These are phyloP conservation scores for Channa striata DNA, from an alignment of 2,797 vertebrate genomes.

Conservation along the genomic window DNA sequence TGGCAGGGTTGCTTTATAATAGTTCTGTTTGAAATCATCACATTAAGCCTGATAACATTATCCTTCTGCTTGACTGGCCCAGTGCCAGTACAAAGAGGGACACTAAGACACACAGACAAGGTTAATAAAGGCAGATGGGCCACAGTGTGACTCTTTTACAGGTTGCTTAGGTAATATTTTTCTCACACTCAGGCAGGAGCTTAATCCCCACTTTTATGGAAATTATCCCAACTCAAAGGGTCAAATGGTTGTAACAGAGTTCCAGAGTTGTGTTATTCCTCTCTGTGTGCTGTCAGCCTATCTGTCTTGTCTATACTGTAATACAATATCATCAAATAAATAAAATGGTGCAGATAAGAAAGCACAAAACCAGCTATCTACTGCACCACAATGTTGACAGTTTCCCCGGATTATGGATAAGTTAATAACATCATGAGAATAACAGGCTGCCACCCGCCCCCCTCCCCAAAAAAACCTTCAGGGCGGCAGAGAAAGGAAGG, in stretches of 20 bases:
- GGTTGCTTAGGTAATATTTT: constrained; percentile 35
- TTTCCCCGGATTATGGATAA: constrained; percentile 44
- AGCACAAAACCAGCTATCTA: constrained; percentile 24
- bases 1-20: constrained; percentile 69
- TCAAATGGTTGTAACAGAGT: constrained; percentile 20
- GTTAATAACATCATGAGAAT: constrained; percentile 53
- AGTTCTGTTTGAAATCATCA: constrained; percentile 74
- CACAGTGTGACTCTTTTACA: constrained; percentile 48
- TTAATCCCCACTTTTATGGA: constrained; percentile 24
- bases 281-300: constrained; percentile 10
- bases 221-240: constrained; percentile 26
- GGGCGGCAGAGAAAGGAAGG: constrained; percentile 3
- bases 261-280: constrained; percentile 8
- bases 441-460: too few relatives aligned
- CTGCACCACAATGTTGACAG: constrained; percentile 27
- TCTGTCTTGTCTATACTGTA: constrained; percentile 7
- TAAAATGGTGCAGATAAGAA: constrained; percentile 45
- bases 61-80: constrained; percentile 65
- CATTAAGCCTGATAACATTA: constrained; percentile 67
- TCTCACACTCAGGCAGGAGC: constrained; percentile 24
- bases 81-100: constrained; percentile 60
- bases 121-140: constrained; percentile 72
- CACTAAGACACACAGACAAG: constrained; percentile 64
- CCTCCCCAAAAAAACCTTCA: neutral
- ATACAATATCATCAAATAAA: constrained; percentile 26